Percentiles rank a stretch among this genome's conserved stretches.
phyloP scores from a whole-genome alignment of 2,797 vertebrate species.

The Falco concolor region DNA sequence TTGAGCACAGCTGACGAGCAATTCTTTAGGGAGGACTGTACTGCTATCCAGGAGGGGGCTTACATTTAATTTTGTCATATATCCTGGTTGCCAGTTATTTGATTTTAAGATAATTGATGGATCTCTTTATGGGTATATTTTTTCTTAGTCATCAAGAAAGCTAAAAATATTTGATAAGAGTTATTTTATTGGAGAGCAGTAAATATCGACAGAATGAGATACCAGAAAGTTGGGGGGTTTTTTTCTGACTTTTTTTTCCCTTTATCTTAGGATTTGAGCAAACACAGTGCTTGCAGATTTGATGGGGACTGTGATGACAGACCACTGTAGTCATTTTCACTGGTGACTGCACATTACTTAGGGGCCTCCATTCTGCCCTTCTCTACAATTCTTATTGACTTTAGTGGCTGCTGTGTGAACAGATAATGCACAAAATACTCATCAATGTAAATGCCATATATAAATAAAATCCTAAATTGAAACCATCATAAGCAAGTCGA shows the following conservation, averaged over 20 bases:
- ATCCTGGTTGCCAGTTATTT: conserved; percentile 28
- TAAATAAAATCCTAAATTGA: conserved; percentile 27
- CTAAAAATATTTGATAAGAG: conserved; percentile 40
- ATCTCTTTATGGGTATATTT: neutral
- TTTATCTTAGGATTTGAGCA: neutral
- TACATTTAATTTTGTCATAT: conserved; percentile 22
- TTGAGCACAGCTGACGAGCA: neutral
- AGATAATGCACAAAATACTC: conserved; percentile 12
- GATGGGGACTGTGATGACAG: neutral
- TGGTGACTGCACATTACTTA: neutral
- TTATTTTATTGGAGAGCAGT: conserved; percentile 22
- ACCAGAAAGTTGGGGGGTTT: neutral
- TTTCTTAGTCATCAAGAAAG: conserved; percentile 39
- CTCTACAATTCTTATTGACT: neutral
- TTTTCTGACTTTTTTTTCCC: neutral
- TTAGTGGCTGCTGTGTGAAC: neutral
- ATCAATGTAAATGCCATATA: neutral
- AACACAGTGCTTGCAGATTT: neutral
- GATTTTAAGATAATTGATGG: conserved; percentile 44
- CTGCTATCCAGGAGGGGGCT: neutral
- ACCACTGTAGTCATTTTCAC: neutral
- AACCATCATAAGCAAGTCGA: neutral
- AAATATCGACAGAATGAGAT: neutral
- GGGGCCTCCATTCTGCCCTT: neutral
- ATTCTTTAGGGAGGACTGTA: neutral